Percentiles rank a stretch among this genome's conserved stretches.
These are phyloP conservation scores for Cepaea nemoralis DNA, from an alignment of 1,140 invertebrate species.

Conservation along the genomic window DNA sequence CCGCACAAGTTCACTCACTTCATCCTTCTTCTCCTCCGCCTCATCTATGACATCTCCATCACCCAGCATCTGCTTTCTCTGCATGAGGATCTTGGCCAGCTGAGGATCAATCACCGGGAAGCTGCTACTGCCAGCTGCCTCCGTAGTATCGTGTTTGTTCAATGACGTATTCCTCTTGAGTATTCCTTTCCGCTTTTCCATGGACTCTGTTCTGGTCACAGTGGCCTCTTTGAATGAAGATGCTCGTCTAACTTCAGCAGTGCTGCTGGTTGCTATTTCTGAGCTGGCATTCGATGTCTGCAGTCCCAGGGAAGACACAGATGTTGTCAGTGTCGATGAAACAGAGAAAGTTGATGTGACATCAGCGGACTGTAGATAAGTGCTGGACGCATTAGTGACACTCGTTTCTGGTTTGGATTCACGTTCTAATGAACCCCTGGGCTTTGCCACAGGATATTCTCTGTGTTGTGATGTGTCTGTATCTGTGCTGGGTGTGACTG, in stretches of 20 bases:
- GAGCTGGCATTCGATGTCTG: background rate
- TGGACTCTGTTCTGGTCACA: slow-evolving; percentile 6
- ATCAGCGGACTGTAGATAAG: background rate
- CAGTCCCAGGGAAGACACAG: background rate
- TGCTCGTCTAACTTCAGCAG: background rate
- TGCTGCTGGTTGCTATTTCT: background rate
- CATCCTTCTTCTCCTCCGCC: slow-evolving; percentile 17
- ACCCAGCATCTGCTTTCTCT: slow-evolving; percentile 39
- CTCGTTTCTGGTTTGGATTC: background rate
- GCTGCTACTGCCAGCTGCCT: background rate
- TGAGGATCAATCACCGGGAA: slow-evolving; percentile 45
- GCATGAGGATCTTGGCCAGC: slow-evolving; percentile 47
- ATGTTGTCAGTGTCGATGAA: background rate
- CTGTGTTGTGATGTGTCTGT: background rate
- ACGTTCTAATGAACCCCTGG: background rate
- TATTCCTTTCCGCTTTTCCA: slow-evolving; percentile 44
- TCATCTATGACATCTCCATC: slow-evolving; percentile 26
- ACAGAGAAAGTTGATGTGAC: background rate
- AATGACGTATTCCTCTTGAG: slow-evolving; percentile 50
- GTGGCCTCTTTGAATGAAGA: slow-evolving; percentile 16
- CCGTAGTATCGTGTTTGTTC: slow-evolving; percentile 17
- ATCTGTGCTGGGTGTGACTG: background rate
- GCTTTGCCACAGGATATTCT: background rate
- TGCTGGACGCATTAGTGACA: background rate
- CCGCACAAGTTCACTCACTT: background rate